Evolutionary conservation across 2,113 vertebrate species (phyloP), one percentile per base, ranked within the genome.

Genomic region (Hiodon alosoides): DNA sequence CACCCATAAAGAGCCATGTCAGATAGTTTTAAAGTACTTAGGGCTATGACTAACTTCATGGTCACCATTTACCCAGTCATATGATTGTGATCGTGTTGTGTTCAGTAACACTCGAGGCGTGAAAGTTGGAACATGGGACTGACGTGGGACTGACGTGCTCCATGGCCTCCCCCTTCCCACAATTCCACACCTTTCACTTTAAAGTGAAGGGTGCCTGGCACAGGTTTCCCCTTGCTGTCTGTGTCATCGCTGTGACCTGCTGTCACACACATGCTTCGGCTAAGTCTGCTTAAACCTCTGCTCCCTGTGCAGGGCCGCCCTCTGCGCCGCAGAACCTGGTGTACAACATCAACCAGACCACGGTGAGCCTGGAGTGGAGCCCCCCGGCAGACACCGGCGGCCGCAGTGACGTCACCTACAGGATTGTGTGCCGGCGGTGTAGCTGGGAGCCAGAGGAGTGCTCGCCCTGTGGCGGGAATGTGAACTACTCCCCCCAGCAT

Each of bases 281-380:
- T 77, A 71, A 79, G 65, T 50, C 81, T 77, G 58, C 79, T 83
- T 86, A 76, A 82, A 79, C 76, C 64, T 84, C 77, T 78, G 85
- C 54, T 85, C 46, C 81, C 70, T 88, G 83, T 83, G 74, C 83
- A 89, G 97, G 97, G 87, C 97, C 97, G 85, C 97, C 97, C 70
- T 99, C 97, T 53, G 96, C 97, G 81, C 97, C 97, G 31, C 96
- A 98, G 88, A 98, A 99, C 89, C 93, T 99, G 83, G 97, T 99
- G 88, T 98, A 96, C 91, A 99, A 98, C 89, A 98, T 97, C 91
- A 99, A 99, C 90, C 96, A 98, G 89, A 99, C 96, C 79, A 95
- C 94, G 0, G 94, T 98, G 64, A 94, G 91, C 86, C 90, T 98
- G 85, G 97, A 99, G 84, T 98, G 96, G 97, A 93, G 91, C 85